These are phyloP conservation scores for Lepidostoma basale DNA, from an alignment of 1,140 invertebrate species.

Conservation along the genomic window DNA sequence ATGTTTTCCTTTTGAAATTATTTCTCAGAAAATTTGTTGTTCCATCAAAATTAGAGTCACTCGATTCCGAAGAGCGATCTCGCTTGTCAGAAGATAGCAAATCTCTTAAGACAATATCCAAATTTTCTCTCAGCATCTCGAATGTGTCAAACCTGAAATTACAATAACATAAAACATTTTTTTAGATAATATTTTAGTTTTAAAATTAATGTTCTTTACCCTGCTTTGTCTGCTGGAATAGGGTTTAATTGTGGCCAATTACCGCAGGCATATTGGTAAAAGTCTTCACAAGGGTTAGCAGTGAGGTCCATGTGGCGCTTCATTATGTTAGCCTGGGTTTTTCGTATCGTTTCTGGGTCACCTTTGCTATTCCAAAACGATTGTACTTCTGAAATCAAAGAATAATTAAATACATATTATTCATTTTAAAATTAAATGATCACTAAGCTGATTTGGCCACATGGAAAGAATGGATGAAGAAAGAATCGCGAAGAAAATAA, in stretches of 20 bases:
- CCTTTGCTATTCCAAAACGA: constrained; percentile 42
- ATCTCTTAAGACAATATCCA: constrained; percentile 72
- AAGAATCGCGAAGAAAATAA: too few species aligned
- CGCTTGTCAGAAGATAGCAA: constrained; percentile 62
- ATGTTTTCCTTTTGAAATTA: constrained; percentile 5
- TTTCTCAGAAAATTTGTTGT: constrained; percentile 22
- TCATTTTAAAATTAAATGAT: too few species aligned
- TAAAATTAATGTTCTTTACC: constrained; percentile 47
- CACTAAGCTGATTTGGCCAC: too few species aligned
- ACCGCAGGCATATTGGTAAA: constrained; percentile 90
- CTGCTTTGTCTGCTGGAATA: constrained; percentile 82
- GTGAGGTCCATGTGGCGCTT: constrained; percentile 76
- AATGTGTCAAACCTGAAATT: constrained; percentile 74
- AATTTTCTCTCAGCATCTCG: constrained; percentile 78
- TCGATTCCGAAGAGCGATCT: neutral
- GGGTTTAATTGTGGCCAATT: constrained; percentile 84
- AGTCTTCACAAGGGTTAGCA: constrained; percentile 87
- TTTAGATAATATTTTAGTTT: neutral
- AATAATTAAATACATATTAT: too few species aligned
- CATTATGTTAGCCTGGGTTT: constrained; percentile 70
- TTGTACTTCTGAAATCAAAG: constrained; percentile 17
- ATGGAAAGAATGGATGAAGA: too few species aligned
- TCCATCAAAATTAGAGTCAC: constrained; percentile 5
- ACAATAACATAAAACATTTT: neutral
- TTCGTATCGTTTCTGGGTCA: constrained; percentile 57